Percentiles rank a stretch among this genome's conserved stretches.
phyloP scores from a whole-genome alignment of 2,113 vertebrate genomes.

The Chaetura pelagica region DNA sequence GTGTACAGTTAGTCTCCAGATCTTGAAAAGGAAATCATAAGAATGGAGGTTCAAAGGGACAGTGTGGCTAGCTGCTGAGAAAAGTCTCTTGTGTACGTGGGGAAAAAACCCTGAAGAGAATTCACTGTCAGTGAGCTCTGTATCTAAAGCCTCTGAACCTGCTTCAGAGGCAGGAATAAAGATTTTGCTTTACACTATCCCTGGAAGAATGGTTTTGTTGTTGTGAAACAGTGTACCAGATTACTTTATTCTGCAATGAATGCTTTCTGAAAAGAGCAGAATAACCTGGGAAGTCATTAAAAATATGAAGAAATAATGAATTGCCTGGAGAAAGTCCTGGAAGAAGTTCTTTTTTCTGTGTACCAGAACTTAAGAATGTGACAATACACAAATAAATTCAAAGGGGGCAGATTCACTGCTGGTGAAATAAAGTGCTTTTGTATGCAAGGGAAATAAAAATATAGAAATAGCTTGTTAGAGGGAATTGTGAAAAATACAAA shows the following conservation, averaged over 20 bases:
- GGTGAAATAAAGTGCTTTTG: background rate
- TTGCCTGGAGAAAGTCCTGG: background rate
- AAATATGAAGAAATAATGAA: background rate
- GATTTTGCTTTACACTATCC: background rate
- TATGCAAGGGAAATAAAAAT: background rate
- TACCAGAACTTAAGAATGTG: background rate
- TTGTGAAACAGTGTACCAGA: background rate
- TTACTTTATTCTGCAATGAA: background rate
- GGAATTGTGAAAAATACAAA: background rate
- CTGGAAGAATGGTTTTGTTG: background rate
- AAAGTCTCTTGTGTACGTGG: background rate
- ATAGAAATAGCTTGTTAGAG: background rate
- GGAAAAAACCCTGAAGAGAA: background rate
- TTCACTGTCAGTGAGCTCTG: background rate
- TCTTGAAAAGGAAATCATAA: background rate
- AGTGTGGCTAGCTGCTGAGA: background rate
- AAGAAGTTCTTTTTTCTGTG: background rate
- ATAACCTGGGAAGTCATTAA: background rate
- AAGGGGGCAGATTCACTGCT: background rate
- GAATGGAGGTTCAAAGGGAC: background rate
- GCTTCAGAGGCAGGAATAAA: background rate
- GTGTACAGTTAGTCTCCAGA: background rate
- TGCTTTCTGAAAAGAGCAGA: background rate
- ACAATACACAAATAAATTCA: rapidly evolving
- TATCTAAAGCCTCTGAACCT: background rate